A percentile compares a stretch with the other conserved stretches of the same genome.
These are phyloP conservation scores for Cyrtorhinus lividipennis DNA, from an alignment of 1,140 invertebrate species.

Conservation along the genomic window DNA sequence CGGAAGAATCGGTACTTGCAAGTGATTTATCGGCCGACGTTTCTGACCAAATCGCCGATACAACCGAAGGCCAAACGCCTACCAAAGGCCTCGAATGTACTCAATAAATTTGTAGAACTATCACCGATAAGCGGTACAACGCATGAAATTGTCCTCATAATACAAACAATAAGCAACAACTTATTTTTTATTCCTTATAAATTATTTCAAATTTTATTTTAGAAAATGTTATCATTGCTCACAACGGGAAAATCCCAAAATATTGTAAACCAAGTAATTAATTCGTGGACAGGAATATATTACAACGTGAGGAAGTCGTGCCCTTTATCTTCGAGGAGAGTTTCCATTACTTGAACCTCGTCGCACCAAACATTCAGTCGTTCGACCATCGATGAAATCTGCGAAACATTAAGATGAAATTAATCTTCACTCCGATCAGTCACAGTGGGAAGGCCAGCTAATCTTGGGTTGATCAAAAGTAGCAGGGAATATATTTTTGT, in stretches of 20 bases:
- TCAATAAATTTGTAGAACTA: no score
- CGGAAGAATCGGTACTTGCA: background rate
- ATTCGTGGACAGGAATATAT: no score
- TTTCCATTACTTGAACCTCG: slow-evolving; percentile 68
- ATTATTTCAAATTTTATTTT: background rate
- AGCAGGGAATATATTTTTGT: background rate
- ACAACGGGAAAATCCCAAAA: background rate
- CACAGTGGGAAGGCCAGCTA: background rate
- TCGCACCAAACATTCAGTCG: slow-evolving; percentile 66
- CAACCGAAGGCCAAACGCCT: background rate
- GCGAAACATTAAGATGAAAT: no score
- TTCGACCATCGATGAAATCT: slow-evolving; percentile 65
- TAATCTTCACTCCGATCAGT: background rate
- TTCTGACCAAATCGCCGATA: background rate
- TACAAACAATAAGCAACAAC: background rate
- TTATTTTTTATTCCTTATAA: background rate
- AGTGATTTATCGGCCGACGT: background rate
- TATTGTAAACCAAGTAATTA: no score
- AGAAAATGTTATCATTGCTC: background rate
- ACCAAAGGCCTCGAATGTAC: no score
- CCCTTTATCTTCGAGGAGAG: slow-evolving; percentile 62
- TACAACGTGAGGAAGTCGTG: slow-evolving; percentile 67
- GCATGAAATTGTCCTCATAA: background rate
- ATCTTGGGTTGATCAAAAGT: background rate
- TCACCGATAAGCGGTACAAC: background rate